Conservation (phyloP, 2,888 invertebrate species). For the Mimumesa dahlbomi region DNA sequence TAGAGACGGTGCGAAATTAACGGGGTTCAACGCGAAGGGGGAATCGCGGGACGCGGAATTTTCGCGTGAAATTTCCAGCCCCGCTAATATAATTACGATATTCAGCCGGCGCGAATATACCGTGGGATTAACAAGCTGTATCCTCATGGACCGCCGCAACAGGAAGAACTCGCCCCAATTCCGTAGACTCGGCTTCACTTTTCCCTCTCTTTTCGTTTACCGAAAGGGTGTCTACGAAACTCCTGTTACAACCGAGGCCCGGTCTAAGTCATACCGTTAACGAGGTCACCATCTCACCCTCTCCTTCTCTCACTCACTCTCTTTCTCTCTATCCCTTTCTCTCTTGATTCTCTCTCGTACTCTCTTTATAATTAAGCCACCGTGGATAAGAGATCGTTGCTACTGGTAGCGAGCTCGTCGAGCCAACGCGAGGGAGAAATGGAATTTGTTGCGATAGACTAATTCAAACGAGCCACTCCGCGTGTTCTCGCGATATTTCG, state of each 20-base stretch:
- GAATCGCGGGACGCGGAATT: slow-evolving; percentile 33
- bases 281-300: slow-evolving; percentile 50
- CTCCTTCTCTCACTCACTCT: neutral
- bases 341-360: slow-evolving; percentile 1
- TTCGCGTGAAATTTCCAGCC: slow-evolving; percentile 52
- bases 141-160: slow-evolving; percentile 51
- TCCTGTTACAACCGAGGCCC: slow-evolving; percentile 42
- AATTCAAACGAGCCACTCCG: too few relatives aligned
- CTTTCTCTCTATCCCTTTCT: neutral
- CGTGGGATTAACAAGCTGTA: slow-evolving; percentile 73
- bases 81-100: slow-evolving; percentile 75
- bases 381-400: slow-evolving; percentile 17
- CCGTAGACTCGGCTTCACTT: slow-evolving; percentile 17
- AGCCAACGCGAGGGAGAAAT: neutral
- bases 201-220: slow-evolving; percentile 22
- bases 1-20: slow-evolving; percentile 34
- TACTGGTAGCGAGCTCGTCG: neutral
- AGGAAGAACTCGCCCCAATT: slow-evolving; percentile 51
- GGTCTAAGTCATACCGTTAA: slow-evolving; percentile 61
- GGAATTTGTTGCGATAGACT: neutral
- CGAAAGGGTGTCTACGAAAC: slow-evolving; percentile 66
- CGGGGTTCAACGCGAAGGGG: slow-evolving; percentile 26
- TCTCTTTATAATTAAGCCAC: slow-evolving; percentile 24
- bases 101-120: slow-evolving; percentile 67
- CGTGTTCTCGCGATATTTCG: neutral